Base-by-base conservation (phyloP, 2,797 vertebrate genomes). In the Silurus aristotelis region DNA sequence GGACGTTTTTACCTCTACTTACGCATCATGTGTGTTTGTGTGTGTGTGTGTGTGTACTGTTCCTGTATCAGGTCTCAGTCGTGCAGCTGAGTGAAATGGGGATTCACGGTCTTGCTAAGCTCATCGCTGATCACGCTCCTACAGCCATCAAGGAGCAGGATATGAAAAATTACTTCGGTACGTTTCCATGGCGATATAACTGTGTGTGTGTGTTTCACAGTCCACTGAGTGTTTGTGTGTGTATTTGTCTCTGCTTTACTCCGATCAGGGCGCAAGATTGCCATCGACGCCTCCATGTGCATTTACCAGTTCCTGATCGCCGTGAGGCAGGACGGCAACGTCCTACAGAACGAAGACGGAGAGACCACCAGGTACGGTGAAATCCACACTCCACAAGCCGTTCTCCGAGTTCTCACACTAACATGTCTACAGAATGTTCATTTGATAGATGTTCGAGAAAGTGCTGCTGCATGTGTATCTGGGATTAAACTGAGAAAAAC, bases 301-400 rank as follows among this genome's bases (percentile, higher is more conserved):
- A 99, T 99, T 85, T 99, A 99, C 84, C 98, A 99, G 95, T 99
- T 99, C 92, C 94, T 99, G 89, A 99, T 99, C 0, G 98, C 98
- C 0, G 98, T 99, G 64, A 94, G 98, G 56, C 98, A 99, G 90
- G 97, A 98, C 0, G 97, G 98, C 0, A 98, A 99, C 0, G 93
- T 96, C 83, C 94, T 99, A 14, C 97, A 98, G 88, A 99, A 96
- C 0, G 97, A 98, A 80, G 97, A 99, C 0, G 98, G 98, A 0
- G 98, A 99, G 89, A 98, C 97, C 0, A 99, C 98, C 0, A 99
- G 95, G 95, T 96, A 80, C 27, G 4, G 12, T 7, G 31, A n/a
- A 19, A 20, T n/a, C 5, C 48, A 48, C 48, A 48, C 48, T 48
- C 48, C 48, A 48, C 48, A 6, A 9, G 1, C 48, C 48, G 9